A percentile compares a stretch with the other conserved stretches of the same genome.
These are phyloP conservation scores for Lithophane socia DNA, from an alignment of 2,888 invertebrate genomes.

Conservation along the genomic window DNA sequence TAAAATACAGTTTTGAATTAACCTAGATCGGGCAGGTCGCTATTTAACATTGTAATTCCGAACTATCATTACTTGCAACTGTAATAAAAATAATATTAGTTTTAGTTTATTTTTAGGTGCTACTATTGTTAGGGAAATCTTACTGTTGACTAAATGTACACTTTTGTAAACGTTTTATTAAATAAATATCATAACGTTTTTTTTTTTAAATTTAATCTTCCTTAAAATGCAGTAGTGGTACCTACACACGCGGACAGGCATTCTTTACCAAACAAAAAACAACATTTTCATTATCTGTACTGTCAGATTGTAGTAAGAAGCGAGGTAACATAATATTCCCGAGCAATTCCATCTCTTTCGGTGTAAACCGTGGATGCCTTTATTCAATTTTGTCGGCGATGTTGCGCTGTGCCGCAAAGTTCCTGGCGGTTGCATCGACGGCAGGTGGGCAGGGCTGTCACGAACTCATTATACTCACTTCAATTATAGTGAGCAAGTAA, in stretches of 20 bases:
- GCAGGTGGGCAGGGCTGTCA: slow-evolving; percentile 21
- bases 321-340: slow-evolving; percentile 14
- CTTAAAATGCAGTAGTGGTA: background rate
- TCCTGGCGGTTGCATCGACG: slow-evolving; percentile 6
- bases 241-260: background rate
- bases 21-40: no score
- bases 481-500: background rate
- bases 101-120: no score
- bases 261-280: background rate
- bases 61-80: no score
- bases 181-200: no score
- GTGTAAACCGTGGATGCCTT: slow-evolving; percentile 3
- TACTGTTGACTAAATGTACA: no score
- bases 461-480: background rate
- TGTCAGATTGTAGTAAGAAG: background rate
- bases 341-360: background rate
- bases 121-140: no score
- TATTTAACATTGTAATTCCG: no score
- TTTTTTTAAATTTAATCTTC: background rate
- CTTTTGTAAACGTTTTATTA: no score
- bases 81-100: no score
- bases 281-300: background rate
- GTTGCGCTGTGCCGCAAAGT: background rate
- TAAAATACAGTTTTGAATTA: no score
- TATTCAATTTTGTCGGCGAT: slow-evolving; percentile 28